These are phyloP conservation scores for Strongylocentrotus purpuratus DNA, from an alignment of 35 echinoderm and acorn worm genomes.

Conservation along the genomic window DNA sequence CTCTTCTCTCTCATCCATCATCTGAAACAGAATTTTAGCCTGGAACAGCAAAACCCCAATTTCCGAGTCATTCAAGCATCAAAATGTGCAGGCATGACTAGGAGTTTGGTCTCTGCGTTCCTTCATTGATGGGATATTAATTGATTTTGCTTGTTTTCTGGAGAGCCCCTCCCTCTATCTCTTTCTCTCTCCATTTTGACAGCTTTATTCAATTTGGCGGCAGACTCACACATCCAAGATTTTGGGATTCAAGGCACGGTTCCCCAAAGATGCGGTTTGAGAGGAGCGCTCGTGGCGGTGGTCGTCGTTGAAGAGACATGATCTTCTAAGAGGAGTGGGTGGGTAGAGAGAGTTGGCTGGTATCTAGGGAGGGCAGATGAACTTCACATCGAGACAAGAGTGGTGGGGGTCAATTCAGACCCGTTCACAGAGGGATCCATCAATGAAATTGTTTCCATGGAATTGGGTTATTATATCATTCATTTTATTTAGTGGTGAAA, in stretches of 20 bases:
- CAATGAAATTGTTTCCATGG: background rate
- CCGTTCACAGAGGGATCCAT: background rate
- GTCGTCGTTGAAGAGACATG: constrained; percentile 1
- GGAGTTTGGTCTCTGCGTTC: background rate
- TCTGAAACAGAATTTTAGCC: background rate
- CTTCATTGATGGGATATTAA: constrained; percentile 31
- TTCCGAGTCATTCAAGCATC: constrained; percentile 21
- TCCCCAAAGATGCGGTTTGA: constrained; percentile 16
- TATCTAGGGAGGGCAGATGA: background rate
- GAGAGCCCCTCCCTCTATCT: background rate
- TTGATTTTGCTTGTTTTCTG: constrained; percentile 44
- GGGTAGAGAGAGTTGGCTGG: background rate
- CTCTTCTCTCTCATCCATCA: background rate
- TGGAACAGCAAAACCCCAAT: constrained; percentile 1
- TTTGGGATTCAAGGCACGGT: constrained; percentile 30
- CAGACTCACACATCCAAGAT: background rate
- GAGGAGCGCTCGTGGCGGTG: background rate
- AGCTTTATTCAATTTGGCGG: constrained; percentile 41
- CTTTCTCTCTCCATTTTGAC: background rate
- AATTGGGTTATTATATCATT: background rate
- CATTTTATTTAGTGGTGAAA: too few species aligned
- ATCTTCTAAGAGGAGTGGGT: background rate
- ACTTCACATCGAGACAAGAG: background rate
- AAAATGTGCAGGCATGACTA: constrained; percentile 26
- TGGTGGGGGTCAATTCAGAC: background rate